Base-by-base conservation (phyloP, 2,797 vertebrate genomes). In the Anableps anableps region DNA sequence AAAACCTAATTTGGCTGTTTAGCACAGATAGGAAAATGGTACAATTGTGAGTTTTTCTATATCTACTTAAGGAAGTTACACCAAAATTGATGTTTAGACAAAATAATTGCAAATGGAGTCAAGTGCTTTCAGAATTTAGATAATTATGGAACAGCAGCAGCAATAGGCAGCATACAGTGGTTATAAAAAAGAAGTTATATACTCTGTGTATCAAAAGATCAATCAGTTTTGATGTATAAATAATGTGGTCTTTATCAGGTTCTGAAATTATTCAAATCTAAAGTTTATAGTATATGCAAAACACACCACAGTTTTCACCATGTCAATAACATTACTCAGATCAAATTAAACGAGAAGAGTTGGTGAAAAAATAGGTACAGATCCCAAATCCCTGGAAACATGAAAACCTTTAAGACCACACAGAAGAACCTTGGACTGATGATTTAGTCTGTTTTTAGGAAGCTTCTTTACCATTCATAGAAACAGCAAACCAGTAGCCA, bases 61-160 rank as follows among this genome's bases (percentile, higher is more conserved):
- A 45, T 45, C 23, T 45, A 71, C 68, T n/a, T 26, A 26, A 72
- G 17, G 55, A 47, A 74, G 80, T 64, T 75, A 10, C 34, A 75
- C 26, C 14, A 23, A 71, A 71, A 45, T 71, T 71, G 68, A 71
- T 71, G 68, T 71, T 45, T 29, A n/a, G 41, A 29, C 68, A 74
- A 80, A 80, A 77, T 21, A 75, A 79, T 66, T 47, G 53, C 55
- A 72, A 45, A 45, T n/a, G 13, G 68, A 71, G 68, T 71, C 41
- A 71, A 70, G 38, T 26, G 11, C n/a, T 7, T 43, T 71, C 41
- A 29, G n/a, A 43, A 71, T 45, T 45, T 9, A 70, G 13, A 43
- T 45, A 3, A 70, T 70, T 43, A n/a, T 43, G 41, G 23, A 43
- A 43, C 38, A 43, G 38, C 26, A 71, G 68, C 23, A 71, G 23